Evolutionary conservation across 2,113 vertebrate genomes (phyloP).

Genomic region (Channa argus): DNA sequence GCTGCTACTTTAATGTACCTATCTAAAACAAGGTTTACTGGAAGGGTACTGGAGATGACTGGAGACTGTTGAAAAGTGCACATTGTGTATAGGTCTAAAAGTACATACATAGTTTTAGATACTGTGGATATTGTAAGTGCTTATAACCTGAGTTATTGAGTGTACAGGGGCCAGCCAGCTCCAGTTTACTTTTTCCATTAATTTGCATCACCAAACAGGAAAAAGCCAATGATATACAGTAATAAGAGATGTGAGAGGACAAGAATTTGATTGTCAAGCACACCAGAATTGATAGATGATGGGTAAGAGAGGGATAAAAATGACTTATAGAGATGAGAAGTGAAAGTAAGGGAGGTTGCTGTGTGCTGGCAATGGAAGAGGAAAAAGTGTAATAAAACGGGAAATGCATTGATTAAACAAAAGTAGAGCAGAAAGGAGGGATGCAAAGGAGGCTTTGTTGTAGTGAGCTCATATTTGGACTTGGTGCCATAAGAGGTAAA

Average conservation of each 20-base stretch:
- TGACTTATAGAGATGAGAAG: slow-evolving; percentile 32
- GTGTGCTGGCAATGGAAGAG: slow-evolving; percentile 20
- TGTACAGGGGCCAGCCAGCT: slow-evolving; percentile 4
- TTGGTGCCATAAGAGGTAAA: slow-evolving; percentile 24
- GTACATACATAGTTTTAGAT: not conserved
- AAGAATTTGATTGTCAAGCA: slow-evolving; percentile 30
- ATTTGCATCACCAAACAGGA: slow-evolving; percentile 53
- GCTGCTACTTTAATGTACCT: not conserved
- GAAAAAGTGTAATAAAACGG: slow-evolving; percentile 24
- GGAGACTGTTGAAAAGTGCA: not conserved
- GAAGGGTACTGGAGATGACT: not conserved
- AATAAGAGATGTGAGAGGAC: slow-evolving; percentile 39
- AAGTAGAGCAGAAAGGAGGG: slow-evolving; percentile 6
- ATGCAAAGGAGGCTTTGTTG: slow-evolving; percentile 39
- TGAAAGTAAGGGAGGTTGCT: slow-evolving; percentile 17
- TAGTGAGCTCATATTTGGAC: slow-evolving; percentile 72
- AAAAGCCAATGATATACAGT: slow-evolving; percentile 22
- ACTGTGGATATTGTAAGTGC: not conserved
- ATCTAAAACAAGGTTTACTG: no score
- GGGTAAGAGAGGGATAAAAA: slow-evolving; percentile 28
- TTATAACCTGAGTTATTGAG: slow-evolving; percentile 26
- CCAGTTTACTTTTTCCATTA: slow-evolving; percentile 50
- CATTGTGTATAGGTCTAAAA: not conserved
- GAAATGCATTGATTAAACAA: slow-evolving; percentile 21
- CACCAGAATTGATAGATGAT: slow-evolving; percentile 21